phyloP scores from a whole-genome alignment of 2,888 invertebrate species.

The Idaea aversata region DNA sequence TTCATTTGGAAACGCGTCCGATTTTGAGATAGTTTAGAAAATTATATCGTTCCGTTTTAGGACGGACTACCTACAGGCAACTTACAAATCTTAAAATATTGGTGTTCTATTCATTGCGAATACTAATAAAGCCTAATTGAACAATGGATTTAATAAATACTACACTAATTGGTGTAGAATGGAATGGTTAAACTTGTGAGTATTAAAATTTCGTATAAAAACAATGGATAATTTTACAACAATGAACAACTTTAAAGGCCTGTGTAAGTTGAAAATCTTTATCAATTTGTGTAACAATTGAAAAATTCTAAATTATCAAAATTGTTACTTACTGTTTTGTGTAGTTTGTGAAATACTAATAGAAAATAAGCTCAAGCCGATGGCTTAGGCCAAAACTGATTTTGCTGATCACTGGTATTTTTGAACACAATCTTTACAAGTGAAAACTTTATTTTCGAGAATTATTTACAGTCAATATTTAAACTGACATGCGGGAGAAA shows the following conservation, averaged over 20 bases:
- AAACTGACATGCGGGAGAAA: neutral
- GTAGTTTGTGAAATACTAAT: constrained; percentile 43
- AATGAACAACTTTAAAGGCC: constrained; percentile 23
- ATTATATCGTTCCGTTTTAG: constrained; percentile 52
- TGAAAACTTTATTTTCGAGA: constrained; percentile 3
- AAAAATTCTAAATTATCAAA: constrained; percentile 4
- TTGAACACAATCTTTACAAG: constrained; percentile 19
- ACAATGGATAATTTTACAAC: constrained; percentile 37
- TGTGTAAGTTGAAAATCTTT: neutral
- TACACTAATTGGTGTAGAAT: constrained; percentile 22
- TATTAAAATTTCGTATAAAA: constrained; percentile 68
- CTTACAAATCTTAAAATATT: constrained; percentile 52
- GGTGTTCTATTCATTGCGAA: constrained; percentile 57
- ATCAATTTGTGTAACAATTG: neutral
- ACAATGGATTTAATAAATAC: constrained; percentile 12
- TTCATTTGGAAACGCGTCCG: neutral
- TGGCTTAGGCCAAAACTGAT: constrained; percentile 61
- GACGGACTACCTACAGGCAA: constrained; percentile 64
- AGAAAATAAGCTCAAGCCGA: constrained; percentile 69
- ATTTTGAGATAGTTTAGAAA: constrained; percentile 24
- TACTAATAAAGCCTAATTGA: constrained; percentile 30
- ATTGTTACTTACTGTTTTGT: constrained; percentile 21
- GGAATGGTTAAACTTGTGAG: constrained; percentile 66
- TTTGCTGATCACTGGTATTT: constrained; percentile 20
- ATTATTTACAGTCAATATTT: constrained; percentile 8